Percentiles rank a stretch among this genome's conserved stretches.
Conservation (phyloP, 2,797 vertebrate genomes). For the Macrochelys suwanniensis region DNA sequence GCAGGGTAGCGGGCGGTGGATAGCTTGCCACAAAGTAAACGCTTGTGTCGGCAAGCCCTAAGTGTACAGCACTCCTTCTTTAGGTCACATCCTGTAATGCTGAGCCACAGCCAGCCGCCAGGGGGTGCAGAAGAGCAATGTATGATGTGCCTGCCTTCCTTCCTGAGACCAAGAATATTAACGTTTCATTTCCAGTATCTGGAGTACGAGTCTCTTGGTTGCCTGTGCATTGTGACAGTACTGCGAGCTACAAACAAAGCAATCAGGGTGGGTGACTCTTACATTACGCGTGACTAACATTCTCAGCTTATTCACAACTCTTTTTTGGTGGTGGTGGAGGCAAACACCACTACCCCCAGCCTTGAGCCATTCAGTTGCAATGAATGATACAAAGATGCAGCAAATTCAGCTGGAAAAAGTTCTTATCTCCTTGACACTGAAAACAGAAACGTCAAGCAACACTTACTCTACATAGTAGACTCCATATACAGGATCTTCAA, state of each 20-base stretch:
- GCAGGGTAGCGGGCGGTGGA: not conserved
- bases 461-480: slow-evolving; percentile 99
- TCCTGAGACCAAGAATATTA: not conserved
- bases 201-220: not conserved
- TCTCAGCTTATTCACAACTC: not conserved
- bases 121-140: not conserved
- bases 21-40: not conserved
- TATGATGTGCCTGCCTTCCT: not conserved
- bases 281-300: not conserved
- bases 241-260: not conserved
- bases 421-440: not conserved
- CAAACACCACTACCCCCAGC: not conserved
- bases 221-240: not conserved
- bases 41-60: not conserved
- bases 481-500: slow-evolving; percentile 98
- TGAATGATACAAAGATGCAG: not conserved
- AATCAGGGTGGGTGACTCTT: not conserved
- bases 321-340: not conserved
- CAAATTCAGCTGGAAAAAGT: rapidly evolving
- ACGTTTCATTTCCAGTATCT: not conserved
- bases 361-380: not conserved
- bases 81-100: not conserved
- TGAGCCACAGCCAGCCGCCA: not conserved
- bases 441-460: not conserved
- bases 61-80: not conserved